A percentile compares a stretch with the other conserved stretches of the same genome.
These are phyloP conservation scores for Pogoniulus pusillus DNA, from an alignment of 2,797 vertebrate species.

Conservation along the genomic window DNA sequence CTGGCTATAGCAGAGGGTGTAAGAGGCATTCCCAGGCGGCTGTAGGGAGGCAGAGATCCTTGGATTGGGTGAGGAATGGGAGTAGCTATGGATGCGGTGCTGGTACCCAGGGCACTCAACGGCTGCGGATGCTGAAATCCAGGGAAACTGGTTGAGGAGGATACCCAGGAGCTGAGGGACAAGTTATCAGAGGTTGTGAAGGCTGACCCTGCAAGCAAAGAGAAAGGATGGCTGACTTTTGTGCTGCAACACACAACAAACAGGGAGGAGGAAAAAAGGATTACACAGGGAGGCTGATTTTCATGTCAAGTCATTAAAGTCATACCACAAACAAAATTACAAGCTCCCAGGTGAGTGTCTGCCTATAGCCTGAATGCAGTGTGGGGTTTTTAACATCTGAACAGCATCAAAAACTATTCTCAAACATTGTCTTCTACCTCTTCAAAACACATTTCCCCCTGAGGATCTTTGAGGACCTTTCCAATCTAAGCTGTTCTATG, in stretches of 20 bases:
- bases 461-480: too few relatives aligned
- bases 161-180: constrained; percentile 96
- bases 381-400: not conserved
- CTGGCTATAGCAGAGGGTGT: constrained; percentile 89
- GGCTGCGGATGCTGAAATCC: constrained; percentile 95
- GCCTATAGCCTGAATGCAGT: too few relatives aligned
- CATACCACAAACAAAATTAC: too few relatives aligned
- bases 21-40: constrained; percentile 92
- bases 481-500: too few relatives aligned
- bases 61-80: constrained; percentile 94
- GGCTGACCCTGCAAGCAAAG: constrained; percentile 85
- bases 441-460: too few relatives aligned
- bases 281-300: not conserved
- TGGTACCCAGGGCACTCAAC: constrained; percentile 87
- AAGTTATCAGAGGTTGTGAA: constrained; percentile 96
- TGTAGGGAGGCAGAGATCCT: constrained; percentile 92
- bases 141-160: constrained; percentile 89
- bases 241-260: not conserved
- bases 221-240: constrained; percentile 11
- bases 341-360: too few relatives aligned
- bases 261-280: not conserved
- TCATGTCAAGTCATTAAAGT: not conserved
- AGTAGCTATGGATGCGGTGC: constrained; percentile 82
- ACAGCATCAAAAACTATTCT: not conserved
- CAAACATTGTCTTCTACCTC: not conserved